These are phyloP conservation scores for Pteruthius melanotis DNA, from an alignment of 2,113 vertebrate species.

Conservation along the genomic window DNA sequence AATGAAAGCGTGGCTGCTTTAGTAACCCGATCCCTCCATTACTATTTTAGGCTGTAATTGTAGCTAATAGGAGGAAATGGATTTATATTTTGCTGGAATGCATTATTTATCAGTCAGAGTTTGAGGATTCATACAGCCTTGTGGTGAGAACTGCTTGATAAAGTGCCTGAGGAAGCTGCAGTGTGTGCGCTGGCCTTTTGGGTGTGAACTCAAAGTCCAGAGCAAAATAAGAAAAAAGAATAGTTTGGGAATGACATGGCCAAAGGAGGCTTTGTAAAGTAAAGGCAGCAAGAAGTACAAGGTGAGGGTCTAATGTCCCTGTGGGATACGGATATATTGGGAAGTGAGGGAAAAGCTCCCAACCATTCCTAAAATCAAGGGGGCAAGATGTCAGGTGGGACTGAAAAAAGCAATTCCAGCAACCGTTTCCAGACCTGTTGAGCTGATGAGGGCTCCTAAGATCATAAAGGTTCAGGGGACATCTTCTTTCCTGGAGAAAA, in stretches of 20 bases:
- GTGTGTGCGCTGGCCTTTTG: not conserved
- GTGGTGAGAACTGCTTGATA: not conserved
- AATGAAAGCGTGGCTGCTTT: slow-evolving; percentile 25
- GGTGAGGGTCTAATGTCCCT: not conserved
- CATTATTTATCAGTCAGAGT: slow-evolving; percentile 37
- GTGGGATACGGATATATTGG: not conserved
- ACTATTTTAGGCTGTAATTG: slow-evolving; percentile 52
- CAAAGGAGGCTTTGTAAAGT: not conserved
- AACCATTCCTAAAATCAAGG: not conserved
- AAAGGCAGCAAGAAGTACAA: not conserved
- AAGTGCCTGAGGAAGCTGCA: not conserved
- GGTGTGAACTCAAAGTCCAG: not conserved
- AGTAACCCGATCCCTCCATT: slow-evolving; percentile 20
- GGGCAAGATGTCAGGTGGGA: no score
- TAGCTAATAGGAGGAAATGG: slow-evolving; percentile 52
- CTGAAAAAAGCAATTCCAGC: not conserved
- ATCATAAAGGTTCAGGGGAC: not conserved
- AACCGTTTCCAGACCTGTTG: not conserved
- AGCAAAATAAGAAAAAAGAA: not conserved
- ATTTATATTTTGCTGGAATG: slow-evolving; percentile 52
- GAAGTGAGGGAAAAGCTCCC: not conserved
- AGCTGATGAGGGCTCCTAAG: not conserved
- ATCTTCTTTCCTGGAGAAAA: not conserved
- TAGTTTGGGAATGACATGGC: not conserved
- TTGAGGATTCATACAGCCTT: not conserved